Conservation (phyloP, 2,797 vertebrate species). For the Acanthurus leucopareius region DNA sequence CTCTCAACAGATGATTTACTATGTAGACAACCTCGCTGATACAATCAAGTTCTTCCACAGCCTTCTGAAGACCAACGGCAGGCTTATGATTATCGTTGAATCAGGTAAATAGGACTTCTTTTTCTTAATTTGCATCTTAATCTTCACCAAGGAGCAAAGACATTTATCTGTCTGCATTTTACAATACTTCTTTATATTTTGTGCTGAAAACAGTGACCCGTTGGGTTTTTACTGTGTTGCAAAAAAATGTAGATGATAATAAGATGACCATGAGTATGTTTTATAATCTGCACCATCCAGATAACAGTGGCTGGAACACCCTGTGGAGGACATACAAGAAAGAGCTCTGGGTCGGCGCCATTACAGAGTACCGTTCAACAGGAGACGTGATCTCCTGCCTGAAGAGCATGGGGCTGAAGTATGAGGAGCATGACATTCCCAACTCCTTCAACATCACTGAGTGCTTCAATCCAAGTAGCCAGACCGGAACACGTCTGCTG, state of each 20-base stretch:
- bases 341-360: constrained; percentile 60
- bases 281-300: constrained; percentile 37
- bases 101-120: constrained; percentile 78
- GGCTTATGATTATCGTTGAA: constrained; percentile 88
- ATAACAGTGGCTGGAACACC: constrained; percentile 66
- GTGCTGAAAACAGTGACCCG: neutral
- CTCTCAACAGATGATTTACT: constrained; percentile 89
- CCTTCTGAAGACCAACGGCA: constrained; percentile 85
- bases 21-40: constrained; percentile 83
- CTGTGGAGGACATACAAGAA: constrained; percentile 78
- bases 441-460: constrained; percentile 72
- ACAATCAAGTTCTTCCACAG: constrained; percentile 88
- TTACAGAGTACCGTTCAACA: constrained; percentile 68
- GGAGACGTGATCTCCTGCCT: constrained; percentile 62
- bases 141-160: neutral
- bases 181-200: neutral
- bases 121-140: neutral
- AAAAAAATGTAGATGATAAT: no score
- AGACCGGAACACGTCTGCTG: constrained; percentile 65
- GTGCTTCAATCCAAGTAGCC: constrained; percentile 68
- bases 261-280: neutral
- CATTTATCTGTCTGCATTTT: neutral
- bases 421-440: constrained; percentile 63
- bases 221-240: no score
- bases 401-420: constrained; percentile 70